phyloP scores from a whole-genome alignment of 2,113 vertebrate genomes.

The Leucopsar rothschildi region DNA sequence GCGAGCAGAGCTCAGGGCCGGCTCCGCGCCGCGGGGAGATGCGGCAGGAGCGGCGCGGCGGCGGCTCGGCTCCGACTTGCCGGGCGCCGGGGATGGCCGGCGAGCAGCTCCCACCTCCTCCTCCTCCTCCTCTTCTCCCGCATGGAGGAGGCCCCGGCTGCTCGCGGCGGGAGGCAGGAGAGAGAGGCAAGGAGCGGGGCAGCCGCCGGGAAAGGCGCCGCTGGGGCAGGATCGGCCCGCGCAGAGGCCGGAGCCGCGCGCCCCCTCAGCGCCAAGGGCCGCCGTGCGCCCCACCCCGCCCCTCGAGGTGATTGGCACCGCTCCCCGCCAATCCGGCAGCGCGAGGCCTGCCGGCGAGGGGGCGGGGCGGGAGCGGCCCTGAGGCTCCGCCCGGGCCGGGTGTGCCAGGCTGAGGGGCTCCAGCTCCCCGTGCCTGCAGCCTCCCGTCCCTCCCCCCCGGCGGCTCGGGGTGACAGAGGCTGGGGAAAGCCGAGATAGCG shows the following conservation, averaged over 20 bases:
- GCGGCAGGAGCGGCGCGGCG: background rate
- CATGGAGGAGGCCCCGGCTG: constrained; percentile 14
- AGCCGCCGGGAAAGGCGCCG: background rate
- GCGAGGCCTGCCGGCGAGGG: background rate
- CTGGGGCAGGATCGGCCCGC: background rate
- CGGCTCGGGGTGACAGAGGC: accelerated
- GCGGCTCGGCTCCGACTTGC: background rate
- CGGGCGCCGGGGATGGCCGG: constrained; percentile 15
- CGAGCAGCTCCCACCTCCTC: constrained; percentile 36
- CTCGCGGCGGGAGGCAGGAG: background rate
- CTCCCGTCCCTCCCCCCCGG: accelerated
- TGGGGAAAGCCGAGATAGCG: accelerated
- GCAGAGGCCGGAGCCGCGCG: background rate
- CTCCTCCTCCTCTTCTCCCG: constrained; percentile 21
- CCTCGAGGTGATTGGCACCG: background rate
- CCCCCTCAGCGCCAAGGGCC: background rate
- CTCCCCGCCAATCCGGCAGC: background rate
- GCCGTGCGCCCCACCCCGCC: background rate
- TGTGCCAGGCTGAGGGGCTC: background rate
- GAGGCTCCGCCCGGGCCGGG: background rate
- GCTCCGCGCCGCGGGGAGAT: background rate
- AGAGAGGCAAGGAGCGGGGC: background rate
- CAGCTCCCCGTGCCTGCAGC: accelerated
- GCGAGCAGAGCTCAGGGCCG: background rate
- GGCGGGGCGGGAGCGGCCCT: background rate